Percentiles rank a stretch among this genome's conserved stretches.
These are phyloP conservation scores for Lagodon rhomboides DNA, from an alignment of 2,797 vertebrate species.

Conservation along the genomic window DNA sequence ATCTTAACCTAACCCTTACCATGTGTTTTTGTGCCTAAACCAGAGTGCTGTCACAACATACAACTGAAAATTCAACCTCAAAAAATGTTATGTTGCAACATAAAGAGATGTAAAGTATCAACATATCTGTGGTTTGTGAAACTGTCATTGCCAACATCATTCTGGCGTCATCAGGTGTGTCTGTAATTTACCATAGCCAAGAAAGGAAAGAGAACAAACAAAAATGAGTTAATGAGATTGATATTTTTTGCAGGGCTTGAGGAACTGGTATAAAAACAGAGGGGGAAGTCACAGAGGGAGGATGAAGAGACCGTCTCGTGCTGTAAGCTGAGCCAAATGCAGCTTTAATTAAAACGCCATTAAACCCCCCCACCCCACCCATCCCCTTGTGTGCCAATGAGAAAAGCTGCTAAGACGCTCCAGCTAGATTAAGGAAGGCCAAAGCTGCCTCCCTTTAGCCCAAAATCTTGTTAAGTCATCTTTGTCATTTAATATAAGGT, in stretches of 20 bases:
- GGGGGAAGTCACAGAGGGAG: constrained; percentile 20
- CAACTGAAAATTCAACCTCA: too few relatives aligned
- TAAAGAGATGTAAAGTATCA: too few relatives aligned
- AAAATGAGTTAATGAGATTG: neutral
- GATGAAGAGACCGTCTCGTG: constrained; percentile 17
- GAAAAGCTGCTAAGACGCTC: constrained; percentile 61
- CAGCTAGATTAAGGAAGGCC: constrained; percentile 50
- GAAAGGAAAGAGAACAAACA: neutral
- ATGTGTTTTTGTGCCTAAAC: too few relatives aligned
- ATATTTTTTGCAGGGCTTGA: constrained; percentile 9
- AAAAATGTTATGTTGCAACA: too few relatives aligned
- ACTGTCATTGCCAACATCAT: too few relatives aligned
- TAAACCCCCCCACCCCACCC: constrained; percentile 32
- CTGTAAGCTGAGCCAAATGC: constrained; percentile 49
- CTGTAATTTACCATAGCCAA: neutral
- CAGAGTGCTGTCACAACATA: too few relatives aligned
- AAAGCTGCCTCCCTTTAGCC: constrained; percentile 44
- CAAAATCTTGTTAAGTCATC: constrained; percentile 63
- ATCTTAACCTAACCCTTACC: too few relatives aligned
- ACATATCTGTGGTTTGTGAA: too few relatives aligned
- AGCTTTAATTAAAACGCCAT: constrained; percentile 76
- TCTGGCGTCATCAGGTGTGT: neutral
- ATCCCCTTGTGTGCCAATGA: constrained; percentile 26
- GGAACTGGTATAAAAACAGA: constrained; percentile 21
- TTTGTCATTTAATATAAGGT: constrained; percentile 39